A percentile compares a stretch with the other conserved stretches of the same genome.
phyloP scores from a whole-genome alignment of 2,797 vertebrate genomes.

The Potorous gilbertii region DNA sequence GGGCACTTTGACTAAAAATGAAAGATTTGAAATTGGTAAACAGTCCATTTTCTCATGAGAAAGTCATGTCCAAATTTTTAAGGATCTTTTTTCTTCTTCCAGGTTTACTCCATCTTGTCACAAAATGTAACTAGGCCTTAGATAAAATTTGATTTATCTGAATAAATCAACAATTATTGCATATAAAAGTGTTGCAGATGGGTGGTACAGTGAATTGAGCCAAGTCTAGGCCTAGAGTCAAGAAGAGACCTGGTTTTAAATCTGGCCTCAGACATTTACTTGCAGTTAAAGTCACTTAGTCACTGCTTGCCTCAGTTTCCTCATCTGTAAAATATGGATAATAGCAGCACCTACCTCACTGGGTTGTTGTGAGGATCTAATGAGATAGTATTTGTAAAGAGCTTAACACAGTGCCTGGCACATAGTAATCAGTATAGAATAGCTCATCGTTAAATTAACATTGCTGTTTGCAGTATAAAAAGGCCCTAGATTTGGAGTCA shows the following conservation, averaged over 20 bases:
- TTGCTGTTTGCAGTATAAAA: neutral
- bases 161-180: neutral
- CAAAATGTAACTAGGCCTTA: neutral
- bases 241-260: neutral
- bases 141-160: neutral
- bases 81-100: neutral
- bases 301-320: neutral
- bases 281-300: neutral
- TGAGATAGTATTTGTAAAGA: neutral
- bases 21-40: slow-evolving; percentile 26
- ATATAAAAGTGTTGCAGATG: neutral
- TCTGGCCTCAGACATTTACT: neutral
- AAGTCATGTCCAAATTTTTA: neutral
- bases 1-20: slow-evolving; percentile 48
- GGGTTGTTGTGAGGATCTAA: neutral
- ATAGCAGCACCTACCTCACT: neutral
- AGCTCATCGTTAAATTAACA: neutral
- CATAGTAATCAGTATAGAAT: neutral
- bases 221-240: neutral
- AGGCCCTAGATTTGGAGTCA: neutral
- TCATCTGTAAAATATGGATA: neutral
- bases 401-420: neutral
- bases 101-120: neutral
- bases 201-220: neutral
- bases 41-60: neutral